phyloP scores from a whole-genome alignment of 2,797 vertebrate genomes.

The Melanotaenia pygmaea region DNA sequence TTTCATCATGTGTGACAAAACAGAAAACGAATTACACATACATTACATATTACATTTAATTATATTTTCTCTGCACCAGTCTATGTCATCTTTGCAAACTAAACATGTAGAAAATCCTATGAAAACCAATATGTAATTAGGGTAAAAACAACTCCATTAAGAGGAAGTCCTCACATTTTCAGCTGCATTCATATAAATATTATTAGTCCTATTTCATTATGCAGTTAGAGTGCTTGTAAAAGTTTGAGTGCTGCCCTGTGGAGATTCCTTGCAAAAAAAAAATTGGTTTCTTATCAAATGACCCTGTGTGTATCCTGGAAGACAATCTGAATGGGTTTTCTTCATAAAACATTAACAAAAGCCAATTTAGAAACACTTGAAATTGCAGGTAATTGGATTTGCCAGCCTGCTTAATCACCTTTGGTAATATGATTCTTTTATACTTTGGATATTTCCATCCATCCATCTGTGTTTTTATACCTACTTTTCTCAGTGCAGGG shows the following conservation, averaged over 20 bases:
- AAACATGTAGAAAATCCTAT: not conserved
- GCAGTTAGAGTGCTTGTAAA: not conserved
- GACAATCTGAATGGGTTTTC: not conserved
- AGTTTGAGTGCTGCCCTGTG: constrained; percentile 1
- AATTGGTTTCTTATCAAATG: not conserved
- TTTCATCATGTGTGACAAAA: constrained; percentile 41
- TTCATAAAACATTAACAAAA: not conserved
- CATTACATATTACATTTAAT: constrained; percentile 7
- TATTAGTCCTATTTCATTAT: not conserved
- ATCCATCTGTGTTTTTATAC: not conserved
- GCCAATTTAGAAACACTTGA: not conserved
- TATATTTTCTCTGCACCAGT: constrained; percentile 12
- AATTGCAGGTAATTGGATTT: not conserved
- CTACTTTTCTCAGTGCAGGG: not conserved
- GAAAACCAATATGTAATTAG: not conserved
- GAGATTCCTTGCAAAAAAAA: constrained; percentile 3
- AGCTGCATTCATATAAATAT: constrained; percentile 2
- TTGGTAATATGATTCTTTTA: not conserved
- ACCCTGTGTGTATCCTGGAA: not conserved
- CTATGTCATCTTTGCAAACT: not conserved
- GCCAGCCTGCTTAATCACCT: not conserved
- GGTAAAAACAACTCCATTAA: not conserved
- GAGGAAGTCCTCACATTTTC: constrained; percentile 1
- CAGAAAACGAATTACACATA: constrained; percentile 32
- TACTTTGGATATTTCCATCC: not conserved